Evolutionary conservation across 2,113 vertebrate genomes (phyloP).

Genomic region (Piprites chloris): DNA sequence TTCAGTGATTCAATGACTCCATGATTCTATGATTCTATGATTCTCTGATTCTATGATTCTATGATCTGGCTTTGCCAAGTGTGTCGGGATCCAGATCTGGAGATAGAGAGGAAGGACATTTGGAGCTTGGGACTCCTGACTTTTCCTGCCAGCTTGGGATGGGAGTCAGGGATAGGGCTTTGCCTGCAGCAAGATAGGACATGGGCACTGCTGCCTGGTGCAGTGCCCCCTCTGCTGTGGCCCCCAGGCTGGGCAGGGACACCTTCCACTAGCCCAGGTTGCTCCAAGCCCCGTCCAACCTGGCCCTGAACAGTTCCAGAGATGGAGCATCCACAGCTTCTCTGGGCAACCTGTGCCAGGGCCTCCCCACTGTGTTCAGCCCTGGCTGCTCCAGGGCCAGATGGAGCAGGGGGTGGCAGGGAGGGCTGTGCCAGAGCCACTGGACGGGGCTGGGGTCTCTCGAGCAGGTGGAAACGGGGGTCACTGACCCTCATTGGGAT

Average conservation of each 20-base stretch:
- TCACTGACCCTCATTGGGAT: not conserved
- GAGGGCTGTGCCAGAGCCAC: not conserved
- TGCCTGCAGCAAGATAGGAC: not conserved
- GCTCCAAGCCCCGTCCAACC: fast-evolving
- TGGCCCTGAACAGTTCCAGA: not conserved
- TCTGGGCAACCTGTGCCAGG: not conserved
- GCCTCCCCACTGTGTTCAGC: not conserved
- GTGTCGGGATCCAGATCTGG: not conserved
- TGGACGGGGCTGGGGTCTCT: not conserved
- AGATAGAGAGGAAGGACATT: not conserved
- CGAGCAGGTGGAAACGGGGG: not conserved
- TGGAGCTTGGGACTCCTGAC: not conserved
- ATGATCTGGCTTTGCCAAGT: not conserved
- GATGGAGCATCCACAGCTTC: not conserved
- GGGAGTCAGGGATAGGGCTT: not conserved
- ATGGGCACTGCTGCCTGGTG: not conserved
- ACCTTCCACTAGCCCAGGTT: not conserved
- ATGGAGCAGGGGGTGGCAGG: not conserved
- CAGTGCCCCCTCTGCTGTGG: not conserved
- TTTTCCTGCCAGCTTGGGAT: not conserved
- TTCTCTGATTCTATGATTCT: not conserved
- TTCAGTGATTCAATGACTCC: not conserved
- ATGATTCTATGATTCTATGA: not conserved
- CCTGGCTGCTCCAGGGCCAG: not conserved
- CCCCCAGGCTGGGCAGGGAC: not conserved